Base-by-base conservation (phyloP, 2,797 vertebrate genomes). In the Xenentodon cancila region DNA sequence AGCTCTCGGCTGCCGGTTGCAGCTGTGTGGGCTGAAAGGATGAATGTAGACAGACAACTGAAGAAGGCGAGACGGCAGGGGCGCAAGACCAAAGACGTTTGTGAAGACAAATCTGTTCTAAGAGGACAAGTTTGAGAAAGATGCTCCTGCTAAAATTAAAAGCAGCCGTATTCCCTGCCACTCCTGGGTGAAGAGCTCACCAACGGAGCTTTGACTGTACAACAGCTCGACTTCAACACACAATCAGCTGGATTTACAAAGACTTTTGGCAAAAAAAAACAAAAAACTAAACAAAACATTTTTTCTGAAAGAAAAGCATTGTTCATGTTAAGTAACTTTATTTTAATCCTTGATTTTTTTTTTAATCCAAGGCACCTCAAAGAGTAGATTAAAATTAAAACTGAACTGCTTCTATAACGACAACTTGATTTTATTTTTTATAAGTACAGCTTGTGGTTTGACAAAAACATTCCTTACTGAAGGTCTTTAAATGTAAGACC, bases 1-100 rank as follows among this genome's bases (percentile, higher is more conserved):
- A 95, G 89, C 91, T 97, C 56, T 95, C 93, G 0, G 96, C 96
- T 0, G 91, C 94, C 0, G 92, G 84, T 60, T 97, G 96, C 53
- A 76, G 88, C 82, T 97, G 96, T 4, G 69, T 94, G 22, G 93
- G 91, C 25, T 95, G 84, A 90, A 13, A 1, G 5, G 59, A 17
- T 11, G 42, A 21, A 32, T 3, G 30, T 4, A 20, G 54, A n/a
- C n/a, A n/a, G n/a, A 7, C 21, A 15, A 5, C 6, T 20, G 16
- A 21, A 16, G n/a, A 32, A 12, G 19, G 22, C 50, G 42, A 53
- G 40, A 44, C 20, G 16, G 21, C 11, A 17, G 21, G 6, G 32
- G 19, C 0, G 22, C 15, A 19, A 30, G 40, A 27, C 2, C 22
- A 22, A 64, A 48, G 30, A 57, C 12, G 4, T 25, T 42, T 57